These are phyloP conservation scores for Rhabdomys pumilio DNA, from an alignment of 2,797 vertebrate species.

Conservation along the genomic window DNA sequence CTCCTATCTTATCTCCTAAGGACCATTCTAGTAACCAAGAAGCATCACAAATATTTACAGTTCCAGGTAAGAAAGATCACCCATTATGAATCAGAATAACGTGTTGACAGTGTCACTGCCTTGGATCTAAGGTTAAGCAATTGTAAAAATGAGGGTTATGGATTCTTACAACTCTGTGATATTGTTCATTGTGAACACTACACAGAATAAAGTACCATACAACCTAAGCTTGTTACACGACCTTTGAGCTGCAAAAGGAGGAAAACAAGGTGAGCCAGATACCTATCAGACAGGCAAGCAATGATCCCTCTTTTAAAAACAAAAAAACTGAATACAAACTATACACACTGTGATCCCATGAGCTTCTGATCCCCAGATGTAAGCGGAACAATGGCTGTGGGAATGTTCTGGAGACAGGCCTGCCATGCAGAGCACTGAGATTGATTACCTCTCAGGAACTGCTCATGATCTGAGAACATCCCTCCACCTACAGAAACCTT, in stretches of 20 bases:
- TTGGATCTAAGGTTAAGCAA: not conserved
- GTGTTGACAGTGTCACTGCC: not conserved
- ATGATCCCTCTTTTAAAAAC: not conserved
- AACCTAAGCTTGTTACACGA: not conserved
- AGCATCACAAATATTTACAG: not conserved
- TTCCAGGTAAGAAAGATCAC: not conserved
- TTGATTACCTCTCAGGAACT: not conserved
- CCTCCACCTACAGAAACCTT: not conserved
- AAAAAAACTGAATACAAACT: not conserved
- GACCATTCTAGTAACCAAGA: not conserved
- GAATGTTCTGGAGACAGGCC: not conserved
- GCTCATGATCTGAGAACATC: not conserved
- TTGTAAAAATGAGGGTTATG: constrained; percentile 9
- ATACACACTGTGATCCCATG: constrained; percentile 22
- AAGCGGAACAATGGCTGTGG: not conserved
- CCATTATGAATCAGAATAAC: not conserved
- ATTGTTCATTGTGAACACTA: not conserved
- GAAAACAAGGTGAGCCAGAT: not conserved
- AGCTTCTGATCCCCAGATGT: not conserved
- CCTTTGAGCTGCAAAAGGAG: constrained; percentile 18
- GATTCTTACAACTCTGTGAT: constrained; percentile 18
- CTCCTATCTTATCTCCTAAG: constrained; percentile 36
- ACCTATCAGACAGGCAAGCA: not conserved
- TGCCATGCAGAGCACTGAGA: not conserved
- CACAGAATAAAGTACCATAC: not conserved